Base-by-base conservation (phyloP, 2,888 invertebrate genomes). In the Tryphoninae sp. region DNA sequence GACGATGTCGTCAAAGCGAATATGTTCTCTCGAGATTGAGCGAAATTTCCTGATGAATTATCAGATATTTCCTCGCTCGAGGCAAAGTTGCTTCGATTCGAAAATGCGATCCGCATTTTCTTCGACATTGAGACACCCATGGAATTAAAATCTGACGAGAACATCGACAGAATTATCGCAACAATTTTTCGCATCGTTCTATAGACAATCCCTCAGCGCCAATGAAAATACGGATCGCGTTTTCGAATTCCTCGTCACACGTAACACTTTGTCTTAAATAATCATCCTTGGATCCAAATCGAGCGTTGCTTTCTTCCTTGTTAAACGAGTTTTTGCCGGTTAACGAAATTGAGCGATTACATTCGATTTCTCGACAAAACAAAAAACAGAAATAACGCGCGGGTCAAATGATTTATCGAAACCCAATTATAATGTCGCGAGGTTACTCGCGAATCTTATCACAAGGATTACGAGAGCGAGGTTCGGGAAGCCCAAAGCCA, bases 401-500 rank as follows among this genome's bases (percentile, higher is more conserved):
- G 26, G 19, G 11, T 19, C n/a, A 26, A 68, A 55, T 9, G 23
- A 22, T 49, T 26, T 55, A 55, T 49, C 13, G 49, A 19, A 65
- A 65, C 19, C 49, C 68, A 55, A 68, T 68, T 68, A 23, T 16
- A 68, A 53, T 40, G 33, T 42, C 16, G 22, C 40, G 42, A 62
- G 73, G 51, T 74, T 42, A 51, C 42, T 64, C 62, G 53, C 55
- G 45, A 45, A 53, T 53, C 53, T 53, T 3, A 19, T 40, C 59
- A 2, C 58, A 33, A n/a, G 75, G 67, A 76, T 75, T 67, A 67
- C 22, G 45, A 45, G 11, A 45, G 45, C 9, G 45, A 45, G 45
- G 13, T 23, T 7, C 6, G 45, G 9, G 49, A 11, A 19, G 26
- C 16, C 19, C 55, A 61, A 22, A 23, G 16, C 61, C 68, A 55